Evolutionary conservation across 2,797 vertebrate genomes (phyloP).

Genomic region (Hemitrygon akajei): DNA sequence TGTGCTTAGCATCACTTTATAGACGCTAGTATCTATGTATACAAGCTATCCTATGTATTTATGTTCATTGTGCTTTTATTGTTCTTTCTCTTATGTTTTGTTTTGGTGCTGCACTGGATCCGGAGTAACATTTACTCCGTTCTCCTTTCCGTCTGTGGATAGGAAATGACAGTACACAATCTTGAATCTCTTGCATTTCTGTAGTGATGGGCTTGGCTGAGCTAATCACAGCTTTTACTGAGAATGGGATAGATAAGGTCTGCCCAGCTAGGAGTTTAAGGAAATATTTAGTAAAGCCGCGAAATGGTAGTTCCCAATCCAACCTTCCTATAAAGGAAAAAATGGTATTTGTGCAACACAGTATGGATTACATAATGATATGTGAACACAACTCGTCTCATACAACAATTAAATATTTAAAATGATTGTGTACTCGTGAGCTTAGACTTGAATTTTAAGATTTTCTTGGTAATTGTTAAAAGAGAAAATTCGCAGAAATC

Average conservation of each 20-base stretch:
- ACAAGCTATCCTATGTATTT: background rate
- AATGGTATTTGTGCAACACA: background rate
- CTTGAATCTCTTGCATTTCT: background rate
- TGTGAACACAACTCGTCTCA: background rate
- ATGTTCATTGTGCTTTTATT: background rate
- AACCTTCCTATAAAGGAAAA: too few species aligned
- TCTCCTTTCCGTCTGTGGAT: too few species aligned
- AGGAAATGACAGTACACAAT: too few species aligned
- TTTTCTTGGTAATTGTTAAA: background rate
- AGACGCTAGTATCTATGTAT: too few species aligned
- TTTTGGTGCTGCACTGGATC: too few species aligned
- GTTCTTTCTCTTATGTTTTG: too few species aligned
- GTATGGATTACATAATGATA: conserved; percentile 1
- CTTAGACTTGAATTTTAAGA: background rate
- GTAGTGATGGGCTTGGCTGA: background rate
- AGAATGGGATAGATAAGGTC: background rate
- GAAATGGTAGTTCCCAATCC: background rate
- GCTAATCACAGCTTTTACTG: background rate
- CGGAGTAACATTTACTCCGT: too few species aligned
- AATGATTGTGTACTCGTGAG: background rate
- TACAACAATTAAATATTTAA: background rate
- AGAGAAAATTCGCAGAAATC: background rate
- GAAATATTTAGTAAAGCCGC: background rate
- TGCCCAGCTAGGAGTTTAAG: background rate
- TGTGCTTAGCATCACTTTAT: too few species aligned